These are phyloP conservation scores for Monochamus alternatus DNA, from an alignment of 2,888 invertebrate genomes.

Conservation along the genomic window DNA sequence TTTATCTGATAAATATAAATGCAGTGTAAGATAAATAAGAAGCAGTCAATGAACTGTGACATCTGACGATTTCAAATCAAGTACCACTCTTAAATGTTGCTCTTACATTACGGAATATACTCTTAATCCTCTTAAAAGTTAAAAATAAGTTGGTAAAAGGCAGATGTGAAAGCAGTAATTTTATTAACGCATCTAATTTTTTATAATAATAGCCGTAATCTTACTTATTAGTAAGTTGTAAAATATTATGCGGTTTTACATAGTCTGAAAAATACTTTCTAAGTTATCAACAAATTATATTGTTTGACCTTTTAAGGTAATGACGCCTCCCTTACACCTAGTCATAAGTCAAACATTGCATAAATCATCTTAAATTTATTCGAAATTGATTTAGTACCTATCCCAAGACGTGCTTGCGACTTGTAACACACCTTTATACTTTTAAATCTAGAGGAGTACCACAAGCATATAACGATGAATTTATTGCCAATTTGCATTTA, in stretches of 20 bases:
- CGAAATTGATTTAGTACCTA: slow-evolving; percentile 3
- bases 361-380: not conserved
- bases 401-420: not conserved
- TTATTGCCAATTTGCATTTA: not conserved
- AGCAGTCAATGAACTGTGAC: no score
- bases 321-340: not conserved
- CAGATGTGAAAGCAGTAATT: not conserved
- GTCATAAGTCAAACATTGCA: not conserved
- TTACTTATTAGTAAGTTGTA: not conserved
- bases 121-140: not conserved
- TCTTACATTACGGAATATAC: not conserved
- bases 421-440: not conserved
- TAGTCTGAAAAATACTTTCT: not conserved
- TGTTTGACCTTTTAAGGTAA: not conserved
- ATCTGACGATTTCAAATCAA: no score
- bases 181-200: not conserved
- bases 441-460: not conserved
- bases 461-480: not conserved
- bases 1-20: no score
- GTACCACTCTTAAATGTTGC: no score
- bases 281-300: not conserved
- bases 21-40: no score
- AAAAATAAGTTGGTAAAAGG: no score
- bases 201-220: not conserved
- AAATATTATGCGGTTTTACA: not conserved